Base-by-base conservation (phyloP, 92 coral and sea anemone genomes). In the Ricordea florida region DNA sequence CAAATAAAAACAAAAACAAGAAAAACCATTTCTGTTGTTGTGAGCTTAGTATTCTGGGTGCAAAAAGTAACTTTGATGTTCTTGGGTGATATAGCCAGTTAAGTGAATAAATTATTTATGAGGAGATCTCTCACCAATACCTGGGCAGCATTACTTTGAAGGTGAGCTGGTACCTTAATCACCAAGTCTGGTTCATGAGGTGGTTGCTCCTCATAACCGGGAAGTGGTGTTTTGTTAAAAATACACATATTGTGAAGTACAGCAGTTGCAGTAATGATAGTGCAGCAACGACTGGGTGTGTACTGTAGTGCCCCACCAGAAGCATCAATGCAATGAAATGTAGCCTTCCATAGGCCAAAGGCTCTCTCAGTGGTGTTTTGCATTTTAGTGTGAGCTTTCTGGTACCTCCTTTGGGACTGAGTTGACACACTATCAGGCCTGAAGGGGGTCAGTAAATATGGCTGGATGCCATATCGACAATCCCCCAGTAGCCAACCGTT, bases 171-270 rank as follows among this genome's bases (percentile, higher is more conserved):
- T 17, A 2, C 45, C n/a, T n/a, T n/a, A 2, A 40, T 8, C 11
- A 8, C 3, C 45, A 17, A 2, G 11, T 40, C 45, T 40, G 45
- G 45, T 6, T 40, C 45, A 2, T 40, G 3, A 2, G 45, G 45
- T n/a, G 30, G 58, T 3, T 50, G 7, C 58, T 50, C 31, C 27
- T 23, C 31, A 22, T 20, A 20, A 3, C 29, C 58, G 10, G 58
- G 58, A 2, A 58, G 49, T 40, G 26, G 27, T 4, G 48, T 60
- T 11, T 60, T 60, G 67, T 60, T 46, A 6, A 3, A 18, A 17
- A 60, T 60, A 27, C 67, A 34, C 67, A 60, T 60, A 23, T 60
- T 60, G 26, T 60, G 67, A 24, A 60, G 20, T 11, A 60, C 67
- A 34, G 67, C 47, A 17, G 49, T 40, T 60, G 67, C 67, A 8